These are phyloP conservation scores for Euthynnus affinis DNA, from an alignment of 2,797 vertebrate genomes.

Conservation along the genomic window DNA sequence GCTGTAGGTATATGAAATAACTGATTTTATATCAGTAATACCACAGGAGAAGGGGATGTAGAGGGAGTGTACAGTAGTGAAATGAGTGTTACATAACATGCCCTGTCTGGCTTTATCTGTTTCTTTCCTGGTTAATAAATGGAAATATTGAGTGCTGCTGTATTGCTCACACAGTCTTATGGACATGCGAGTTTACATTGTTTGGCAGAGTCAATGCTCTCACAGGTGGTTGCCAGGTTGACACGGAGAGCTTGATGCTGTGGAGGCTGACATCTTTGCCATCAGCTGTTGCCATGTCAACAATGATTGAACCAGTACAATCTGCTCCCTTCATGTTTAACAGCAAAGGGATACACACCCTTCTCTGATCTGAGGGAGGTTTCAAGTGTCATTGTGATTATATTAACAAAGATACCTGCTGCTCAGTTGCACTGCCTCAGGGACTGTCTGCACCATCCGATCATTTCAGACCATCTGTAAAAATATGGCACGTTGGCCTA, in stretches of 20 bases:
- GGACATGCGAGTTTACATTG: background rate
- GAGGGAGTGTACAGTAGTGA: background rate
- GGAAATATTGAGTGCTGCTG: background rate
- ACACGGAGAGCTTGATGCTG: conserved; percentile 25
- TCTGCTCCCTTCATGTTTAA: conserved; percentile 22
- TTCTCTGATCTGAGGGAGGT: conserved; percentile 2
- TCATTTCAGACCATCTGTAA: no score
- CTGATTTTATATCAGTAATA: background rate
- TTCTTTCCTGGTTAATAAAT: conserved; percentile 1
- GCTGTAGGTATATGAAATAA: background rate
- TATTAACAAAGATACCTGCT: no score
- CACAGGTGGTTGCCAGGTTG: conserved; percentile 11
- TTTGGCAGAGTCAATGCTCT: conserved; percentile 6
- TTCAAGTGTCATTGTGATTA: background rate
- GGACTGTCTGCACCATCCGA: background rate
- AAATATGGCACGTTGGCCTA: no score
- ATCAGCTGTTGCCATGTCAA: conserved; percentile 33
- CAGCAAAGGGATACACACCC: background rate
- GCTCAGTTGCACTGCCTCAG: background rate
- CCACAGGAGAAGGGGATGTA: background rate
- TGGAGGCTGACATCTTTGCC: conserved; percentile 3
- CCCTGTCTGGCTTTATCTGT: background rate
- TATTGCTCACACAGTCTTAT: background rate
- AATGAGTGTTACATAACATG: background rate
- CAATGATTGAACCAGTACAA: conserved; percentile 25